Percentiles rank a stretch among this genome's conserved stretches.
Conservation (phyloP, 2,113 vertebrate species). For the Callocephalon fimbriatum region DNA sequence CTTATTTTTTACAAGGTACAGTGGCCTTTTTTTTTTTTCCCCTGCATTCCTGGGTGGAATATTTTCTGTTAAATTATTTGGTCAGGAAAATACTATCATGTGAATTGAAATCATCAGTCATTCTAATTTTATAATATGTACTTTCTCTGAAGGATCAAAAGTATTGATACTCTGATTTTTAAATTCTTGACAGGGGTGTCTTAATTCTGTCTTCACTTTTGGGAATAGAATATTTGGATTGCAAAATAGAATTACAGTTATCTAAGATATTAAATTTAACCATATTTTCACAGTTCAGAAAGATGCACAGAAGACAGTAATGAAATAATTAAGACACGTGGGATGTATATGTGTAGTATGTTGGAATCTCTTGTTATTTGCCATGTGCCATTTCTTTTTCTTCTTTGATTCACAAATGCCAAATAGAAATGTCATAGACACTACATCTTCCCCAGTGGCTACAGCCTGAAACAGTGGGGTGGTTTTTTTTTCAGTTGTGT, state of each 20-base stretch:
- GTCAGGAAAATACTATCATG: too few species aligned
- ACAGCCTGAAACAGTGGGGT: conserved; percentile 46
- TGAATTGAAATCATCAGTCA: too few species aligned
- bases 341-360: not conserved
- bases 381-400: conserved; percentile 79
- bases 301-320: conserved; percentile 44
- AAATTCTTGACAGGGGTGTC: conserved; percentile 56
- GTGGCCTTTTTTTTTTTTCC: conserved; percentile 31
- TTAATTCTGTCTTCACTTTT: conserved; percentile 77
- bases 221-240: conserved; percentile 37
- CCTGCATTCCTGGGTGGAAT: conserved; percentile 63
- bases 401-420: conserved; percentile 81
- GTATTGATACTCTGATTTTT: too few species aligned
- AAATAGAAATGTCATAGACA: conserved; percentile 81
- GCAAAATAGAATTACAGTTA: conserved; percentile 5
- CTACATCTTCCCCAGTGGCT: conserved; percentile 74
- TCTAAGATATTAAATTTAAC: conserved; percentile 35
- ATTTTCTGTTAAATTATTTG: too few species aligned
- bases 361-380: conserved; percentile 48
- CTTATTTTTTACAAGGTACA: conserved; percentile 63
- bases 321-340: conserved; percentile 19
- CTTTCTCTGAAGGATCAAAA: too few species aligned
- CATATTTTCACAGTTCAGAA: conserved; percentile 1
- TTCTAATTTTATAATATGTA: too few species aligned
- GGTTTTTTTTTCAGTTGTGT: not conserved